Base-by-base conservation (phyloP, 2,797 vertebrate species). In the Xenopus petersii region DNA sequence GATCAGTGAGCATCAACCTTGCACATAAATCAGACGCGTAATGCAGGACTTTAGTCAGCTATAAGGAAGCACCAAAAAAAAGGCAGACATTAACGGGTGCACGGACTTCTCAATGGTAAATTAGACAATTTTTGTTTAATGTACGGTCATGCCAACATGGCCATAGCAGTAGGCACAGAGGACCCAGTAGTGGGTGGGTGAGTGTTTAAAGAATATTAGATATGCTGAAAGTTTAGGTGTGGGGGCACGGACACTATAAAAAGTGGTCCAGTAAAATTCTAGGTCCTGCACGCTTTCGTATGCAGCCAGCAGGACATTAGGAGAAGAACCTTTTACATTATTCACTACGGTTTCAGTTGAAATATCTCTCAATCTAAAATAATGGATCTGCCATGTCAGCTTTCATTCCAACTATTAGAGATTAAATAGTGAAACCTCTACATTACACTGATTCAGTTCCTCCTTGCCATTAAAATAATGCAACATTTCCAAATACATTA, bases 11-110 rank as follows among this genome's bases (percentile, higher is more conserved):
- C 69, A 51, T 58, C 64, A 16, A 64, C 64, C 70, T 77, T 67
- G 21, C 61, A 64, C 36, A 72, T 67, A 62, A 71, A 72, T 77
- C 69, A 77, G 63, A 72, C 61, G 69, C 69, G 30, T 77, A 77
- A 67, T 48, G 42, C 69, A 16, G 70, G 69, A 72, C 49, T 67
- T 77, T 67, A 67, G 56, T 72, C 75, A 30, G 47, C 69, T 62
- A 54, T 36, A 66, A 77, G 30, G 4, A 12, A 13, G 10, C 26
- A 30, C 56, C 64, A 54, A 64, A 71, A 68, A 36, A 62, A 48
- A 67, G 16, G 26, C 33, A 63, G 10, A 46, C 67, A 49, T 51
- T 70, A 75, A 75, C 65, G 71, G 74, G 64, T 70, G 51, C 30
- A 64, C 59, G 17, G 68, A 56, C 55, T 65, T 55, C 16, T 60